phyloP scores from a whole-genome alignment of 1,140 invertebrate genomes.

The Aphelinus atriplicis region DNA sequence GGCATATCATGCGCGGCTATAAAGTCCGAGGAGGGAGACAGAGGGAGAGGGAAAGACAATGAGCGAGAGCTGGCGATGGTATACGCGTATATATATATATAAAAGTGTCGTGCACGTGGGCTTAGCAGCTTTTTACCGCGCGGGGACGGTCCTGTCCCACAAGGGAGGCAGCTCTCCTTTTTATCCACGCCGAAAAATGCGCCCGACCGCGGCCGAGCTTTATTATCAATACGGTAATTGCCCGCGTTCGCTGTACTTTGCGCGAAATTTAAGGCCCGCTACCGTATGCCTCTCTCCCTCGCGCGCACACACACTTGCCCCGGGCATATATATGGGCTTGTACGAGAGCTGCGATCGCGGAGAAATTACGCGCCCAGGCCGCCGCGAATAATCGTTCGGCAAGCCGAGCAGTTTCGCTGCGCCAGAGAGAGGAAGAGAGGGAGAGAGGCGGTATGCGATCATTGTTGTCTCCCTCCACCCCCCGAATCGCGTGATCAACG shows the following conservation, averaged over 20 bases:
- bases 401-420: constrained; percentile 3
- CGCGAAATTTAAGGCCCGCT: constrained; percentile 5
- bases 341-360: not conserved
- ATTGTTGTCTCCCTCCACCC: no score
- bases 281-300: not conserved
- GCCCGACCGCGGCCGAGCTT: not conserved
- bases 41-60: constrained; percentile 27
- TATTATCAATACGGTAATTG: constrained; percentile 43
- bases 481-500: no score
- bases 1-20: not conserved
- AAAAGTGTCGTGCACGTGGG: no score
- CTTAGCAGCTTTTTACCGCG: no score
- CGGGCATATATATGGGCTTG: constrained; percentile 12
- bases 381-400: not conserved
- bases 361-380: constrained; percentile 10
- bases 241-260: constrained; percentile 22
- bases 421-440: constrained; percentile 20
- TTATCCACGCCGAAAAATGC: constrained; percentile 40
- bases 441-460: not conserved
- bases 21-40: constrained; percentile 7
- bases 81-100: no score
- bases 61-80: not conserved
- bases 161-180: constrained; percentile 18
- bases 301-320: not conserved
- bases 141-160: constrained; percentile 10